Evolutionary conservation across 37 sponge, comb jelly and placozoan genomes (phyloP).

Genomic region (Agelas oroides): DNA sequence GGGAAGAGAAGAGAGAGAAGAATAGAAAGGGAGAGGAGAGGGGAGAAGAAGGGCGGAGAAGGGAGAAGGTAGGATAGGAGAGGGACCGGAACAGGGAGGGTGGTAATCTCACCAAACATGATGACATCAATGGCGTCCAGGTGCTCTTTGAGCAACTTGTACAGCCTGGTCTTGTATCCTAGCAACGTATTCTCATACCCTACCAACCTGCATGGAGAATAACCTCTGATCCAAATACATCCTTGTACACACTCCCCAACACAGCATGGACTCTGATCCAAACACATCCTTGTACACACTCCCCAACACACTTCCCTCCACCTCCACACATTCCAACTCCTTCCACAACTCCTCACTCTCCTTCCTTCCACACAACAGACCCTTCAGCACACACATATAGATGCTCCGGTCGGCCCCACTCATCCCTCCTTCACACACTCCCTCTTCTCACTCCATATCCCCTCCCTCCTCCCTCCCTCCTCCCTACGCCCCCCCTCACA

Average conservation of each 20-base stretch:
- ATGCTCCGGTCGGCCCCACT: neutral
- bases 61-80: no score
- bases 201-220: constrained; percentile 17
- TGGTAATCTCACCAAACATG: constrained; percentile 53
- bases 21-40: neutral
- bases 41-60: no score
- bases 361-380: neutral
- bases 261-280: neutral
- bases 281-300: neutral
- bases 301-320: no score
- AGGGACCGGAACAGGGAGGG: no score
- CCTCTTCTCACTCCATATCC: no score
- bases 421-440: no score
- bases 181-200: constrained; percentile 70
- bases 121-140: constrained; percentile 30
- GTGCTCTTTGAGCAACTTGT: constrained; percentile 12
- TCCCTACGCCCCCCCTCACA: no score
- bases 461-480: no score
- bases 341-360: neutral
- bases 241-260: neutral
- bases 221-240: neutral
- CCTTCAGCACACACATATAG: neutral
- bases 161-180: constrained; percentile 53
- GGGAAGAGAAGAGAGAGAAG: neutral
- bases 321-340: neutral